Conservation (phyloP, 1,140 invertebrate genomes). For the Nebria ingens region DNA sequence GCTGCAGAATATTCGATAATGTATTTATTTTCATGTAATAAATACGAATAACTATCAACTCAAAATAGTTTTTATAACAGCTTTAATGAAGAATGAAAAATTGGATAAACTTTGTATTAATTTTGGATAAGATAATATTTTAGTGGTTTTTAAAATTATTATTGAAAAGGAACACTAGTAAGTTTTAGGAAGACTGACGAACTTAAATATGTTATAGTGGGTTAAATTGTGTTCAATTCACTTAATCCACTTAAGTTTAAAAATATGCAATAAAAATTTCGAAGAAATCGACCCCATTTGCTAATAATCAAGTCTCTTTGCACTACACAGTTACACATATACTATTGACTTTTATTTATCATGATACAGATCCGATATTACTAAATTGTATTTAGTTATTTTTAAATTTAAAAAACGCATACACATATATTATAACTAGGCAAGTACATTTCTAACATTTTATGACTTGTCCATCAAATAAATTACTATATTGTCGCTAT, state of each 20-base stretch:
- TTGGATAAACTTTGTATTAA: no score
- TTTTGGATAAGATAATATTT: no score
- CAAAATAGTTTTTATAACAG: no score
- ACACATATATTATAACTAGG: neutral
- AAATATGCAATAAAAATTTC: no score
- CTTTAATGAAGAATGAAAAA: no score
- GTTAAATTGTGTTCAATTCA: no score
- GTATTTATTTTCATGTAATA: no score
- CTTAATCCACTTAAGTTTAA: no score
- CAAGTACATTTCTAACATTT: neutral
- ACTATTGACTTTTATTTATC: neutral
- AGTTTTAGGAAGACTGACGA: neutral
- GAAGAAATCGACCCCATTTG: neutral
- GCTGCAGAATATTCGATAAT: no score
- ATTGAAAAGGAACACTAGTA: constrained; percentile 2
- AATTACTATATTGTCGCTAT: neutral
- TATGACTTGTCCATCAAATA: no score
- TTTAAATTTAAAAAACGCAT: neutral
- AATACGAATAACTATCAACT: no score
- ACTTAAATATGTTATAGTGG: neutral
- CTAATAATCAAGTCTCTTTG: neutral
- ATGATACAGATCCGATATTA: neutral
- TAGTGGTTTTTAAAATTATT: neutral
- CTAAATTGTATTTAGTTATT: neutral
- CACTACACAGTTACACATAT: neutral